These are phyloP conservation scores for Callyntrura sp. DNA, from an alignment of 2,888 invertebrate species.

Conservation along the genomic window DNA sequence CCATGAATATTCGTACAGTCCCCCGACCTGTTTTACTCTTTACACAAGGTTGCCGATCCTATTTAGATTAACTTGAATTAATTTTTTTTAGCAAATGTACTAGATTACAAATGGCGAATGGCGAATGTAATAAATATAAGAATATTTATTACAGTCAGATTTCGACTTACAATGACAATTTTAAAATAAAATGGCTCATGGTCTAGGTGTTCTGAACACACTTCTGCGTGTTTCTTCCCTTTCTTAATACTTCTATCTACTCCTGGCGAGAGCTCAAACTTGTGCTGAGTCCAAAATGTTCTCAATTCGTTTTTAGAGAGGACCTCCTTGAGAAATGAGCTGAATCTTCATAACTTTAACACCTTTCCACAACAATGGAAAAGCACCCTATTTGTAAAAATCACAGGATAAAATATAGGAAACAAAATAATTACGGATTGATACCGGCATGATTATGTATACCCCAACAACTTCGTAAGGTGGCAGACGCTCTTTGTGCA, in stretches of 20 bases:
- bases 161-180: conserved; percentile 68
- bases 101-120: no score
- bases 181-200: conserved; percentile 75
- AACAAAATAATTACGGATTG: no score
- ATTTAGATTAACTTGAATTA: neutral
- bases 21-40: conserved; percentile 55
- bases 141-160: no score
- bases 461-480: conserved; percentile 86
- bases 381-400: conserved; percentile 67
- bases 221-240: conserved; percentile 23
- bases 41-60: conserved; percentile 69
- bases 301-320: conserved; percentile 55
- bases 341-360: conserved; percentile 58
- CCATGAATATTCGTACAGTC: conserved; percentile 73
- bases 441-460: neutral
- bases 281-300: conserved; percentile 68
- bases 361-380: conserved; percentile 75
- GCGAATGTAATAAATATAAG: no score
- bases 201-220: conserved; percentile 74
- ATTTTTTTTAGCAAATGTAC: no score
- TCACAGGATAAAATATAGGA: neutral
- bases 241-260: conserved; percentile 66
- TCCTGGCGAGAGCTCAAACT: conserved; percentile 62
- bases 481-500: conserved; percentile 90
- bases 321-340: conserved; percentile 32